A percentile compares a stretch with the other conserved stretches of the same genome.
Conservation (phyloP, 2,113 vertebrate genomes). For the Arizona elegans region DNA sequence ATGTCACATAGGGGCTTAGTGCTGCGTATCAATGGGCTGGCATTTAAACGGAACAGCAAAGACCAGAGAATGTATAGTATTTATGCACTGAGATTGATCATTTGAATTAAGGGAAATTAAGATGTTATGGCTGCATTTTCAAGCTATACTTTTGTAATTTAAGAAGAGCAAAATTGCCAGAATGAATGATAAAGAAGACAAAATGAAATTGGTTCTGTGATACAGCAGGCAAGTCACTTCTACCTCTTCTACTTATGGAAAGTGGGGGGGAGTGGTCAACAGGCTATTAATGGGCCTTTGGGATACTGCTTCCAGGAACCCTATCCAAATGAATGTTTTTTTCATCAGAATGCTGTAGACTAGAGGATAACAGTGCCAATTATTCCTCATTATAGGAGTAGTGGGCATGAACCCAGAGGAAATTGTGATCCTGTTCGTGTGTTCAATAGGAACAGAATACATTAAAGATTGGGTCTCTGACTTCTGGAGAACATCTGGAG, state of each 20-base stretch:
- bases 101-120: background rate
- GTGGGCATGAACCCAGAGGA: background rate
- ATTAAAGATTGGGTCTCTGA: background rate
- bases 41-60: background rate
- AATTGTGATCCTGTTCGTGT: background rate
- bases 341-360: background rate
- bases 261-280: too few species aligned
- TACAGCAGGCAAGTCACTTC: background rate
- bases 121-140: background rate
- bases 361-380: background rate
- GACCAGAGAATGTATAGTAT: background rate
- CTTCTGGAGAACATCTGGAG: background rate
- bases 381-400: background rate
- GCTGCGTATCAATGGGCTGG: background rate
- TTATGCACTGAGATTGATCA: slow-evolving; percentile 7
- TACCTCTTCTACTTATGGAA: background rate
- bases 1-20: background rate
- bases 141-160: background rate
- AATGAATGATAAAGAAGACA: background rate
- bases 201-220: background rate
- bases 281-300: background rate
- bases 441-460: background rate
- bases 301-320: background rate
- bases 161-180: background rate
- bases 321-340: background rate